Base-by-base conservation (phyloP, 1,140 invertebrate species). In the Drosophila lowei region DNA sequence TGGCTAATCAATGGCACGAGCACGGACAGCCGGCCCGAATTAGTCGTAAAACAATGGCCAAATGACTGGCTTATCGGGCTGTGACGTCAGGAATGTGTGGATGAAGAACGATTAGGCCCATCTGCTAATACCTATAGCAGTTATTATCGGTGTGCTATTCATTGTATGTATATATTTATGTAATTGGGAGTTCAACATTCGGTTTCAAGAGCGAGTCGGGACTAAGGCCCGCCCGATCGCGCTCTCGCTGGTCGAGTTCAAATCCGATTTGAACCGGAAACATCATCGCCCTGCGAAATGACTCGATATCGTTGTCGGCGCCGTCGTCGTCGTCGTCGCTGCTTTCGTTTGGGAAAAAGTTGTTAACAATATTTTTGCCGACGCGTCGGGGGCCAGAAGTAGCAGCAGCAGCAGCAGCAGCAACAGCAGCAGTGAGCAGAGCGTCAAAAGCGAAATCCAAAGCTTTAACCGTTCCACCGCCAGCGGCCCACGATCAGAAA, bases 231-330 rank as follows among this genome's bases (percentile, higher is more conserved):
- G 44, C 41, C 21, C 52, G 44, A 67, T 68, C 44, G 30, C 11
- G 52, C 50, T 34, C 43, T 67, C 34, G 21, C 46, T 16, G 23
- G 34, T n/a, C n/a, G n/a, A n/a, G n/a, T n/a, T n/a, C 23, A 42
- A 68, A 71, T 88, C 83, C 78, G 81, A 75, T 86, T 78, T 78
- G 53, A 86, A 72, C 81, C 83, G 81, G 81, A 86, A 86, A 88
- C 68, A 48, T 38, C 34, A 2, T 3, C 8, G 30, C 8, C 8
- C 30, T 34, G 30, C 30, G 34, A 25, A 5, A 25, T 25, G 4
- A 0, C 34, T 13, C 11, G 11, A 9, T 38, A 30, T 30, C 68
- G 49, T 4, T 3, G 23, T 23, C 23, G 47, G 34, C 54, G 25
- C 55, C 21, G 53, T 48, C 28, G 62, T 43, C 18, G 18, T 18